Conservation (phyloP, 2,888 invertebrate genomes). For the Luffia ferchaultella region DNA sequence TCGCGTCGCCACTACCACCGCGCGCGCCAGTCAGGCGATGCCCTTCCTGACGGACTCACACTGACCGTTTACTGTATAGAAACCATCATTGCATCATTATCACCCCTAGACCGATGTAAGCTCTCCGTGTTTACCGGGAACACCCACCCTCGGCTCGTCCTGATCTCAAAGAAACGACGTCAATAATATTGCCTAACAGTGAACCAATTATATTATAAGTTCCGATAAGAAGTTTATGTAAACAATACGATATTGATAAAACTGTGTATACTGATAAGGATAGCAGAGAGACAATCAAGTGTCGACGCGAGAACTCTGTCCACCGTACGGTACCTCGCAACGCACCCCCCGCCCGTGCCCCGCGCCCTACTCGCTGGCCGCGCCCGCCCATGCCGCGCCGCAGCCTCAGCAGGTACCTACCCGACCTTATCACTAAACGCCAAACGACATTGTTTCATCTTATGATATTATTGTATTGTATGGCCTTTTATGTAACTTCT, state of each 20-base stretch:
- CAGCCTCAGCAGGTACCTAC: conserved; percentile 37
- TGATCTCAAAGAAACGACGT: background rate
- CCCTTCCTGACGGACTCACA: conserved; percentile 30
- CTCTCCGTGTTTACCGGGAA: background rate
- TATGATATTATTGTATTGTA: too few relatives aligned
- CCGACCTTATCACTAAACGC: conserved; percentile 3
- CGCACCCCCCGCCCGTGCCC: background rate
- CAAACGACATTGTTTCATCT: too few relatives aligned
- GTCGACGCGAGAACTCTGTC: background rate
- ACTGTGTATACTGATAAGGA: background rate
- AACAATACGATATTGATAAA: background rate
- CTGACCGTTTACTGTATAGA: background rate
- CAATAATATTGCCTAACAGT: background rate
- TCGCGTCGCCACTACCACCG: conserved; percentile 27
- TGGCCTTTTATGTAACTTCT: too few relatives aligned
- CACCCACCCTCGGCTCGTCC: background rate
- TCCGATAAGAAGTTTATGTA: background rate
- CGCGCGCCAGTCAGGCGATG: conserved; percentile 39
- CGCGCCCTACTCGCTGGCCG: too few relatives aligned
- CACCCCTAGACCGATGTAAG: background rate
- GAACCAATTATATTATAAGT: background rate
- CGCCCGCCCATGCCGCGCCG: conserved; percentile 36
- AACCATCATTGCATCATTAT: background rate
- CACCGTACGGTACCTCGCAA: background rate
- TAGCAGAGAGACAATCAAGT: background rate